Evolutionary conservation across 2,113 vertebrate species (phyloP).

Genomic region (Dendrocopos noguchii): DNA sequence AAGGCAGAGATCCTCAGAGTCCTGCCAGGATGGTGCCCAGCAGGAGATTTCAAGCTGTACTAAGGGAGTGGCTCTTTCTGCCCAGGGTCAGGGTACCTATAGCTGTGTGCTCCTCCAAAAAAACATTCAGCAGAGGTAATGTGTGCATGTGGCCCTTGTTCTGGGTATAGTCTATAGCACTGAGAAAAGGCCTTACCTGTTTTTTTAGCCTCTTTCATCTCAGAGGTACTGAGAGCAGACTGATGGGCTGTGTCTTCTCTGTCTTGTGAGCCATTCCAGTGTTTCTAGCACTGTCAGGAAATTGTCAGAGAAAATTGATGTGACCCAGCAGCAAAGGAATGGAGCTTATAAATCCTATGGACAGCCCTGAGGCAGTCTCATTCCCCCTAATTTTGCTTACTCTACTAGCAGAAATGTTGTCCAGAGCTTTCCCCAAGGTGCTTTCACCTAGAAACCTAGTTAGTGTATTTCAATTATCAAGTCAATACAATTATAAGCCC

Average conservation of each 20-base stretch:
- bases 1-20: too few species aligned
- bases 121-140: too few species aligned
- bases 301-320: background rate
- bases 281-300: background rate
- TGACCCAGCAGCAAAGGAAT: background rate
- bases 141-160: background rate
- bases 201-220: background rate
- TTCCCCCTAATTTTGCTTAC: background rate
- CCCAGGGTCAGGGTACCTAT: too few species aligned
- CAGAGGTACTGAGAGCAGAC: background rate
- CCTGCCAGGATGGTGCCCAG: too few species aligned
- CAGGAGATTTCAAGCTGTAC: too few species aligned
- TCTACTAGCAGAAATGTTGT: background rate
- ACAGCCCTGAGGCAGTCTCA: fast-evolving
- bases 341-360: background rate
- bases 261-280: background rate
- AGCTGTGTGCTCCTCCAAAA: too few species aligned
- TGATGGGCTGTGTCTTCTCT: background rate
- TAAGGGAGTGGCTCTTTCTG: too few species aligned
- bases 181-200: background rate
- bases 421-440: background rate
- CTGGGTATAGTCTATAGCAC: background rate
- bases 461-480: background rate
- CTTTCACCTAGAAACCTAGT: conserved; percentile 48
- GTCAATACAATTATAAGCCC: background rate